Evolutionary conservation across 92 coral and sea anemone genomes (phyloP).

Genomic region (Anthopleura xanthogrammica): DNA sequence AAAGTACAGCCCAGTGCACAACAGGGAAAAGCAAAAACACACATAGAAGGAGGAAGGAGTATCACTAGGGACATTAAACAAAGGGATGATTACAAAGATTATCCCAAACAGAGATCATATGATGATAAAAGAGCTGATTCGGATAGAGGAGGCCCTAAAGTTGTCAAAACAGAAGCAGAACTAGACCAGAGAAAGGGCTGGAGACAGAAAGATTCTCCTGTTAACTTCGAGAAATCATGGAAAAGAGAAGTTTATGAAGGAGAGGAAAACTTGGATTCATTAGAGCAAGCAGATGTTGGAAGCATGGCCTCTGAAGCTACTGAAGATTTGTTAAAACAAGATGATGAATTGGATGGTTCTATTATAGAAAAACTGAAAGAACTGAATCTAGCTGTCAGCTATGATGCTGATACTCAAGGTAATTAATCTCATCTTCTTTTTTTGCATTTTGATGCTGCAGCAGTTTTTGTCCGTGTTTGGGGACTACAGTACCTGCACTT

Average conservation of each 20-base stretch:
- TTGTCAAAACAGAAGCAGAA: neutral
- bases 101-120: neutral
- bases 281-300: conserved; percentile 50
- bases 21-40: neutral
- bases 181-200: conserved; percentile 14
- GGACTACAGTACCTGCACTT: too few relatives aligned
- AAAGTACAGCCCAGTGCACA: neutral
- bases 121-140: neutral
- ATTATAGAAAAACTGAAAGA: conserved; percentile 77
- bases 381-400: conserved; percentile 82
- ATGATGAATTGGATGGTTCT: conserved; percentile 67
- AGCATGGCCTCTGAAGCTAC: conserved; percentile 66
- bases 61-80: neutral
- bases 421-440: neutral
- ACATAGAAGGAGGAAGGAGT: neutral
- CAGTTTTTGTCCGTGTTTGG: too few relatives aligned
- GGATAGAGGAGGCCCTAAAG: neutral
- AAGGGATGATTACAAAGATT: neutral
- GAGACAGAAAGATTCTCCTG: conserved; percentile 33
- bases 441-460: too few relatives aligned
- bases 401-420: conserved; percentile 79
- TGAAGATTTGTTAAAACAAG: conserved; percentile 63
- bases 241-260: conserved; percentile 1
- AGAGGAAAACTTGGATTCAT: conserved; percentile 8
- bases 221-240: conserved; percentile 9